A percentile compares a stretch with the other conserved stretches of the same genome.
phyloP scores from a whole-genome alignment of 1,140 invertebrate genomes.

The Andricus grossulariae region DNA sequence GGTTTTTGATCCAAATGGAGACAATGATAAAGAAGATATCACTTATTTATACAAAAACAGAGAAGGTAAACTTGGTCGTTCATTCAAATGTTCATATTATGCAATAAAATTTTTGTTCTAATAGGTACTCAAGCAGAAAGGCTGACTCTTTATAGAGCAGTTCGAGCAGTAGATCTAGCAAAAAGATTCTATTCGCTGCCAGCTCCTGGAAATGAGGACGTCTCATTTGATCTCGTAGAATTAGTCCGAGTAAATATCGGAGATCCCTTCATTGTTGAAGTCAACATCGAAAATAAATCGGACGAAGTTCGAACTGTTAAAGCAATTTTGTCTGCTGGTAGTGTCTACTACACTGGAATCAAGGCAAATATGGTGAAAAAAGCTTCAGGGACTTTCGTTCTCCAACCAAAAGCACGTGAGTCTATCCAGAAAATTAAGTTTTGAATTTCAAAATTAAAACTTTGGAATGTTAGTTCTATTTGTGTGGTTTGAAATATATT shows the following conservation, averaged over 20 bases:
- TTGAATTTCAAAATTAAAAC: background rate
- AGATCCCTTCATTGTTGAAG: conserved; percentile 80
- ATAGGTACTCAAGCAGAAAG: conserved; percentile 80
- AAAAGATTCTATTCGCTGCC: conserved; percentile 81
- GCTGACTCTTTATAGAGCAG: conserved; percentile 82
- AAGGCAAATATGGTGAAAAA: conserved; percentile 82
- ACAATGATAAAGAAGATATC: conserved; percentile 83
- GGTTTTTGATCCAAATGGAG: conserved; percentile 82
- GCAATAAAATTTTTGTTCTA: conserved; percentile 8
- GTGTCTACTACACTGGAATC: conserved; percentile 87
- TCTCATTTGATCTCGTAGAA: conserved; percentile 82
- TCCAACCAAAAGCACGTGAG: conserved; percentile 79
- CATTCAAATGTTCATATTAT: background rate
- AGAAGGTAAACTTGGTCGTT: conserved; percentile 77
- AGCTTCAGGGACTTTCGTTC: conserved; percentile 79
- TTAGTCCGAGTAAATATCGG: conserved; percentile 83
- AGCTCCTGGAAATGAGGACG: conserved; percentile 78
- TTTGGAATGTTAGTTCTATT: no score
- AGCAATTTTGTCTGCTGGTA: conserved; percentile 80
- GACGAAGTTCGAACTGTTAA: conserved; percentile 79
- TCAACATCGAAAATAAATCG: conserved; percentile 82
- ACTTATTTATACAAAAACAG: conserved; percentile 84
- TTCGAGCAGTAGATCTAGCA: conserved; percentile 79
- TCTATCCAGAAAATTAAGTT: conserved; percentile 35
- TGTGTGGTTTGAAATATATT: no score